Conservation (phyloP, 1,140 invertebrate species). For the Anthonomus grandis region DNA sequence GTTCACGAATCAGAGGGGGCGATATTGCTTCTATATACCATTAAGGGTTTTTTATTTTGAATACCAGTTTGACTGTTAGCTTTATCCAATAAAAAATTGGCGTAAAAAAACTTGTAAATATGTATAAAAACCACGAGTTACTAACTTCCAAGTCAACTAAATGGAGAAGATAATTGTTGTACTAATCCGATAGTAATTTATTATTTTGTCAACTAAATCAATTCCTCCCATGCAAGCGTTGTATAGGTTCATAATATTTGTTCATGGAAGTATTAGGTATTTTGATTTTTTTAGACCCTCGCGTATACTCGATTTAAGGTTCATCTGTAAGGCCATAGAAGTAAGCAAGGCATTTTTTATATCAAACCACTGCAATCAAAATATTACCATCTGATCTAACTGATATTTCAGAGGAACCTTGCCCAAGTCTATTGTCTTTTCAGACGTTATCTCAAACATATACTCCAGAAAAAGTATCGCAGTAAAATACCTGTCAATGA, state of each 20-base stretch:
- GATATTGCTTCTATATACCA: conserved; percentile 3
- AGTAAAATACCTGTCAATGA: conserved; percentile 16
- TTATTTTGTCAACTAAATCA: conserved; percentile 19
- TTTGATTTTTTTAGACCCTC: conserved; percentile 15
- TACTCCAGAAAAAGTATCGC: conserved; percentile 11
- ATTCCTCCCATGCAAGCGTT: conserved; percentile 22
- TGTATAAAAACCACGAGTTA: conserved; percentile 19
- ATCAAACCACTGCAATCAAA: conserved; percentile 12
- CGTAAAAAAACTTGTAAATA: conserved; percentile 1
- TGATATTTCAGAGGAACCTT: conserved; percentile 17
- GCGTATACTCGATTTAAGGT: background rate
- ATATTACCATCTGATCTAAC: conserved; percentile 18
- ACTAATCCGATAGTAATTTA: conserved; percentile 17
- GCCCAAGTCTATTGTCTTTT: conserved; percentile 18
- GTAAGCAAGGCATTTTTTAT: conserved; percentile 10
- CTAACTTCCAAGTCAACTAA: conserved; percentile 18
- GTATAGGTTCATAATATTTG: conserved; percentile 13
- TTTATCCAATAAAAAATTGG: background rate
- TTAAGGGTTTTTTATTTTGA: background rate
- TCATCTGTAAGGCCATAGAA: conserved; percentile 5
- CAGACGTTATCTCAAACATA: conserved; percentile 13
- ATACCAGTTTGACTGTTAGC: background rate
- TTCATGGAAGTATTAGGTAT: conserved; percentile 7
- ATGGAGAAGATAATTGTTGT: conserved; percentile 12
- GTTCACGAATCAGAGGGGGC: background rate